Base-by-base conservation (phyloP, 2,797 vertebrate species). In the Sebastiscus tertius region DNA sequence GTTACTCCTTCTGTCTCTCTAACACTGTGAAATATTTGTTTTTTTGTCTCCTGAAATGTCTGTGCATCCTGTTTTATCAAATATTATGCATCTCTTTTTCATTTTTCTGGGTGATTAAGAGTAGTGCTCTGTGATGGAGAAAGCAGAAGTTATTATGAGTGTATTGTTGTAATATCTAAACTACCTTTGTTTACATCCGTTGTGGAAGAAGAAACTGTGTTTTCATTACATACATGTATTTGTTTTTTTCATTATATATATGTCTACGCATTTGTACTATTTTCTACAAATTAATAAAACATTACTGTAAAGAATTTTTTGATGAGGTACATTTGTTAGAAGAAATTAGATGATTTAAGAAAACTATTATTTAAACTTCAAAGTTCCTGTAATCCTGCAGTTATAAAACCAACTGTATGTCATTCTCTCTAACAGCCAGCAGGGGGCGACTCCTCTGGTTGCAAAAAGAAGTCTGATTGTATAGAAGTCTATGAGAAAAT, bases 221-320 rank as follows among this genome's bases (percentile, higher is more conserved):
- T 81, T 80, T 83, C 9, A 20, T 69, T 69, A 31, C 31, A 65
- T 29, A 54, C 27, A 46, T 77, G 66, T 79, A 68, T 2, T 29
- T 29, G 16, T 16, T 22, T 64, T 64, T 18, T 78, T 72, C 54
- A 59, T 66, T 62, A 75, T 52, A 66, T 70, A 69, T 72, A 69
- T 76, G 61, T 83, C 36, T 72, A 69, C 49, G 10, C 46, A 77
- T 86, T 90, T 92, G 69, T 87, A 81, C 71, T 64, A 64, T 90
- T 90, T 91, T 88, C 69, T 86, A 91, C 76, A 69, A 88, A 72
- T 65, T n/a, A 91, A 91, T 92, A 88, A 90, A 87, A 56, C 54
- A 78, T 69, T 65, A 49, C 71, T 69, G 29, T 79, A 36, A 77
- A 75, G 24, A 79, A 33, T 42, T 46, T 33, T 46, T 85, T 76